Evolutionary conservation across 2,888 invertebrate species (phyloP), one percentile per base, ranked within the genome.

Genomic region (Cryptops parisi): DNA sequence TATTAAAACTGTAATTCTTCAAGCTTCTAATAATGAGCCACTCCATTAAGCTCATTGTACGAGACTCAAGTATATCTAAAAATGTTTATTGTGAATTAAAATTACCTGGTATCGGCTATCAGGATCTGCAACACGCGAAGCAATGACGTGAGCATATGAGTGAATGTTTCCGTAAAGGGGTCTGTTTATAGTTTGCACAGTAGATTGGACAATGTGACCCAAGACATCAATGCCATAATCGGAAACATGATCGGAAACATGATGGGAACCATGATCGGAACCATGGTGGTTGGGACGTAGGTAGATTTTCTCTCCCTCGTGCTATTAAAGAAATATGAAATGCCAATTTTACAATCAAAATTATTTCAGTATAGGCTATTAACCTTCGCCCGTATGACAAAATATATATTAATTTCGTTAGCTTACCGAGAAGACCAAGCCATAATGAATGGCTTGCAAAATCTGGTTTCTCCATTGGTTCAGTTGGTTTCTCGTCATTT

Each of bases 161-260:
- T 52, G 53, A 6, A 52, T 4, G 38, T 47, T 52, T 4, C 53
- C 53, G 38, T 52, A 52, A n/a, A 24, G 44, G 9, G 15, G 4
- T 17, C 47, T 41, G 39, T 52, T 47, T 3, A 33, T 17, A 19
- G 19, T 47, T 21, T 19, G 65, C 57, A 77, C 75, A 33, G 79
- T 79, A 0, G 84, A 75, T 67, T 88, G 87, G 65, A 88, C 72
- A 61, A 88, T 75, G 66, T 88, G 83, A 9, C 87, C 88, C 23
- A 89, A 72, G 6, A 78, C 70, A 62, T 89, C 84, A 60, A 87
- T 84, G n/a, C 87, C 87, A 0, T 72, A 75, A 24, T 70, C 70
- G 62, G 83, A n/a, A n/a, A n/a, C n/a, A n/a, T n/a, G n/a, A n/a
- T n/a, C n/a, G n/a, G n/a, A n/a, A n/a, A n/a, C n/a, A n/a, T n/a